Conservation (phyloP, 2,797 vertebrate genomes). For the Staurois parvus region DNA sequence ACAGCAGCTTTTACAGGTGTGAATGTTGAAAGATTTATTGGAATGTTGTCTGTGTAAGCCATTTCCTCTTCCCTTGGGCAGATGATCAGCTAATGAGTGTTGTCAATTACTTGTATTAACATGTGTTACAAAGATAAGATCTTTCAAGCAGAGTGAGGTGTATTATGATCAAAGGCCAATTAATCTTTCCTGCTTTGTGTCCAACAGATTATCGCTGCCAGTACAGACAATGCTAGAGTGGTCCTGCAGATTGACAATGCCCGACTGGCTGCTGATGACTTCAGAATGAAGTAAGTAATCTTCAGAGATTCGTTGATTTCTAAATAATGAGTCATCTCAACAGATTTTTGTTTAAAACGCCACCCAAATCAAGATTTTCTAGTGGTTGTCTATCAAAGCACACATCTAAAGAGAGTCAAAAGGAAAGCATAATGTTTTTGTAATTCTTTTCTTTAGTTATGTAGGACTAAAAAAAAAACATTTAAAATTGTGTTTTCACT, state of each 20-base stretch:
- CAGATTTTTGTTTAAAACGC: not conserved
- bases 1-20: not conserved
- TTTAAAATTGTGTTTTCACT: no score
- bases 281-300: conserved; percentile 85
- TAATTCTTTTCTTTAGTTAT: no score
- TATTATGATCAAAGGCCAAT: not conserved
- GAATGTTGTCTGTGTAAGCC: not conserved
- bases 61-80: not conserved
- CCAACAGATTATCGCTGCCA: conserved; percentile 84
- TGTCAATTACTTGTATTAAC: not conserved
- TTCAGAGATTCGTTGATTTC: not conserved
- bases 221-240: conserved; percentile 79
- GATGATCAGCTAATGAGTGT: not conserved
- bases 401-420: not conserved
- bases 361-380: not conserved
- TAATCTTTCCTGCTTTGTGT: not conserved
- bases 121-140: not conserved
- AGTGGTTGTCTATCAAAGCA: no score
- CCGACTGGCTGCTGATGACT: conserved; percentile 91
- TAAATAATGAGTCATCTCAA: not conserved
- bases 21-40: not conserved
- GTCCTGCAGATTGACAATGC: conserved; percentile 89
- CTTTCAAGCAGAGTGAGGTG: not conserved
- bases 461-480: no score
- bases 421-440: not conserved